Base-by-base conservation (phyloP, 1,140 invertebrate genomes). In the Papilio xuthus region DNA sequence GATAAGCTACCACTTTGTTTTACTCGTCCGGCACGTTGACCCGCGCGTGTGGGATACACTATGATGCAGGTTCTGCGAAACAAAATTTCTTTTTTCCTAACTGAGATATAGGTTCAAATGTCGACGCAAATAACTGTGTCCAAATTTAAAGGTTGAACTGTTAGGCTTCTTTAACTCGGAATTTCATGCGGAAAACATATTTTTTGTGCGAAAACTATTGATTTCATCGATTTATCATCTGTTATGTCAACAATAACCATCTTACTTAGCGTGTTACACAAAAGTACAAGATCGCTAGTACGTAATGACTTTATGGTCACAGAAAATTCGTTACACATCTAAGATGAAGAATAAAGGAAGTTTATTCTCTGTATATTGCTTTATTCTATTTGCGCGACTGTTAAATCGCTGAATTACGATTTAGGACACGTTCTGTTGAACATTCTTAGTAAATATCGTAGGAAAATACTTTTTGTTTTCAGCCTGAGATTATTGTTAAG, bases 381-480 rank as follows among this genome's bases (percentile, higher is more conserved):
- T 79, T 79, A 79, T 81, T 81, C 41, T 73, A 84, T 84, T 82
- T 82, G 79, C 72, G 73, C 74, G 67, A 28, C 79, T 82, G 84
- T 83, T 84, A 84, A 79, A 77, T 53, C 60, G 63, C 63, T 42
- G 78, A 84, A 79, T 82, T 78, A 63, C 79, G 53, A 80, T 28
- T 81, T 75, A 70, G 42, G n/a, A 72, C 70, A 72, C 70, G 70
- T 72, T 72, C 41, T 41, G 41, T 23, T 20, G 37, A 44, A 26
- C 9, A 50, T 26, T 70, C 23, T 47, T 18, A 23, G 23, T 63
- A 63, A 28, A 63, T 28, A 63, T 63, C 26, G 12, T 56, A 56
- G 7, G 53, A 63, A 63, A 63, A 15, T 12, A 63, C 23, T 63
- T 26, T 63, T 20, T n/a, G 10, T 63, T 63, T 9, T 56, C 7